Evolutionary conservation across 2,888 invertebrate genomes (phyloP).

Genomic region (Latrodectus hesperus): DNA sequence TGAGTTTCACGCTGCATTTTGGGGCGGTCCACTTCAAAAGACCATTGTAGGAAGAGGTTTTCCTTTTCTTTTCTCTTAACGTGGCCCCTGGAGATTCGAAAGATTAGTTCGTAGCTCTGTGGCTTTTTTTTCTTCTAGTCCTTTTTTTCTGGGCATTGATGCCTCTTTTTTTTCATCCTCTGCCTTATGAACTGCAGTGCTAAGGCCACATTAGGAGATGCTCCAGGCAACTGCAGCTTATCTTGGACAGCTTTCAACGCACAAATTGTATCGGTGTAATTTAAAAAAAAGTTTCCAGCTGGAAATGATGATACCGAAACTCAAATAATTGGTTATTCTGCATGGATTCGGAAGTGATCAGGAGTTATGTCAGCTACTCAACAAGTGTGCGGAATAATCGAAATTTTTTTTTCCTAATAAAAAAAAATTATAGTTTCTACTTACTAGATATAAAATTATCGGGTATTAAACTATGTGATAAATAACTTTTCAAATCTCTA

Average conservation of each 20-base stretch:
- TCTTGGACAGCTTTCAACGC: background rate
- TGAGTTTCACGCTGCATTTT: slow-evolving; percentile 50
- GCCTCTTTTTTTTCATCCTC: background rate
- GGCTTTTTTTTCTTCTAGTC: background rate
- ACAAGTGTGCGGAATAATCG: too few species aligned
- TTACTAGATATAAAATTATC: too few species aligned
- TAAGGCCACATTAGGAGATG: background rate
- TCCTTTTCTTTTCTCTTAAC: slow-evolving; percentile 16
- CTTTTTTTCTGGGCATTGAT: background rate
- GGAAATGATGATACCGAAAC: too few species aligned
- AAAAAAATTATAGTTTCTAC: too few species aligned
- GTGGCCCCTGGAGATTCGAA: slow-evolving; percentile 34
- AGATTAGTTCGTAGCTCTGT: slow-evolving; percentile 26
- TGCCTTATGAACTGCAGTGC: background rate
- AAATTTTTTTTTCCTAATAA: too few species aligned
- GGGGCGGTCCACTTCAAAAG: slow-evolving; percentile 47
- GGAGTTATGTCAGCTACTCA: too few species aligned
- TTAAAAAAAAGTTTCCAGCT: too few species aligned
- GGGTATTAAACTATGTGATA: too few species aligned
- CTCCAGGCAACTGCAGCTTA: background rate
- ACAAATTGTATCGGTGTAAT: background rate
- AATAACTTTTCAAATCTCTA: too few species aligned
- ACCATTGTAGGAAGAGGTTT: slow-evolving; percentile 4
- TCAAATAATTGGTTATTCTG: too few species aligned
- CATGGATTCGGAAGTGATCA: too few species aligned